Conservation (phyloP, 2,888 invertebrate species). For the Tipula unca region DNA sequence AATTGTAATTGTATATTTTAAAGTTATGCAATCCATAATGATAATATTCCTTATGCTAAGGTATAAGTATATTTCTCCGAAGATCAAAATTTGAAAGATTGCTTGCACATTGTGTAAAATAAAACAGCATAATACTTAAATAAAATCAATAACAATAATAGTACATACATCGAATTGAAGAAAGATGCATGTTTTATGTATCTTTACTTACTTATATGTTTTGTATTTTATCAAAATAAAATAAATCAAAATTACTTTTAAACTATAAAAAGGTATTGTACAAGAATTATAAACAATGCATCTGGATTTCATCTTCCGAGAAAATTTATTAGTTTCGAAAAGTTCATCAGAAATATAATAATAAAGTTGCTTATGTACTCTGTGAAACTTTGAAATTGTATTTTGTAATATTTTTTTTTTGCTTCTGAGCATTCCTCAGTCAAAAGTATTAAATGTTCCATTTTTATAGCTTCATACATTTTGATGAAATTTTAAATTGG, state of each 20-base stretch:
- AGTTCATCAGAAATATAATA: background rate
- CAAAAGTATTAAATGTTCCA: too few relatives aligned
- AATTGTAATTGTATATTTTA: too few relatives aligned
- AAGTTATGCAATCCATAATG: background rate
- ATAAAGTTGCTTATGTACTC: background rate
- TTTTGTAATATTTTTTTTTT: background rate
- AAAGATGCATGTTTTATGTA: background rate
- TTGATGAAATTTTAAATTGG: too few relatives aligned
- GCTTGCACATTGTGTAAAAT: too few relatives aligned
- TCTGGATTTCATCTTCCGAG: background rate
- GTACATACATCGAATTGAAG: background rate
- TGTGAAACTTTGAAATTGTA: background rate
- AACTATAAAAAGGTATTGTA: background rate
- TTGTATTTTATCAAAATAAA: background rate
- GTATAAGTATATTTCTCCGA: too few relatives aligned
- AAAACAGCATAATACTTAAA: too few relatives aligned
- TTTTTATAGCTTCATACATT: too few relatives aligned
- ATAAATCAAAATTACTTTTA: background rate
- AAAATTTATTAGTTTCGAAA: background rate
- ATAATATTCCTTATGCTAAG: too few relatives aligned
- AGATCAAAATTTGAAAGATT: too few relatives aligned
- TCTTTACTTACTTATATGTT: background rate
- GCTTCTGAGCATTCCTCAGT: background rate
- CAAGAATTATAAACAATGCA: background rate
- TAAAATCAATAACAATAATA: background rate